Base-by-base conservation (phyloP, 2,797 vertebrate genomes). In the Crocidura indochinensis region DNA sequence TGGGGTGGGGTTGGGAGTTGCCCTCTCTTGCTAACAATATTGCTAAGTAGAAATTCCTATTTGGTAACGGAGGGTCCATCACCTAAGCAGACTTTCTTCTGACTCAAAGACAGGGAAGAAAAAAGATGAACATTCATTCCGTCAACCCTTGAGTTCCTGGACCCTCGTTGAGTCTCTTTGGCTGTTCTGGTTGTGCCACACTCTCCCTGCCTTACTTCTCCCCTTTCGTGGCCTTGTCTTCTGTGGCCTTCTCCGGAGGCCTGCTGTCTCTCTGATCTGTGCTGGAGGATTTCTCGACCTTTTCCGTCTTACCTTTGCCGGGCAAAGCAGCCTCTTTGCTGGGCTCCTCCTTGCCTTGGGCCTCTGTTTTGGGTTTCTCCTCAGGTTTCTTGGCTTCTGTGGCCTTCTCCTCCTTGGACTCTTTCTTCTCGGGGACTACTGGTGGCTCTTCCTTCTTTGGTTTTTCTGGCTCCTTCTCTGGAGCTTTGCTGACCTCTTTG, bases 221-320 rank as follows among this genome's bases (percentile, higher is more conserved):
- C 0, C 79, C 93, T 97, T 98, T 98, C 95, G 98, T 96, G 53
- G 95, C 92, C 95, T 98, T 98, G 88, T 98, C 98, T 6, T 94
- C 95, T 0, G 69, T 3, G 3, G 76, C 79, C 91, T 94, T 97
- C 91, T 98, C 98, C 11, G 95, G n/a, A 22, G 94, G 74, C 81
- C 97, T 98, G 94, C 95, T 97, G 19, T 98, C 98, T 97, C 98
- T 98, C 29, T 98, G 92, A 62, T 99, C 98, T 4, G 98, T 98
- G 95, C 98, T 95, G 22, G 97, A 98, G 44, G 98, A 98, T 91
- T 99, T 99, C 92, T 98, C 98, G 1, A 88, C 97, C 92, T 98
- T 98, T 87, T 98, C 98, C 0, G 91, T 95, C 94, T 97, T 97
- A 90, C 91, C 87, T 68, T 96, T 97, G 84, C 84, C 15, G 1